These are phyloP conservation scores for Mythimna albipuncta DNA, from an alignment of 2,888 invertebrate species.

Conservation along the genomic window DNA sequence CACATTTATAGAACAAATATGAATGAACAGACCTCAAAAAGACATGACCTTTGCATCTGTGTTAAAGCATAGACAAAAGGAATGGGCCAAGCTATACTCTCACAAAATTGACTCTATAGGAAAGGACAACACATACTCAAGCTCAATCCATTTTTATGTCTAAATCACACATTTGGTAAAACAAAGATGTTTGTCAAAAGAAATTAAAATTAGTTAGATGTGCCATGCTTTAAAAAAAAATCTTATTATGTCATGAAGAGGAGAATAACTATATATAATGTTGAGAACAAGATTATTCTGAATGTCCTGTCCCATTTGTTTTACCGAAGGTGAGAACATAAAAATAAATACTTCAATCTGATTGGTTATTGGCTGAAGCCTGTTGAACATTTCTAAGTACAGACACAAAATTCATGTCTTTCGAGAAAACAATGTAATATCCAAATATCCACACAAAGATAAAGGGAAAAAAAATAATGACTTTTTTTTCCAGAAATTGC, in stretches of 20 bases:
- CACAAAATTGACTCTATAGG: background rate
- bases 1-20: slow-evolving; percentile 53
- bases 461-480: accelerated
- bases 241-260: no score
- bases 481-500: no score
- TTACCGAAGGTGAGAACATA: no score
- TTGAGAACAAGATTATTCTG: no score
- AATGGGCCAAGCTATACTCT: background rate
- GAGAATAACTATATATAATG: no score
- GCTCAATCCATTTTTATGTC: no score
- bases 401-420: slow-evolving; percentile 21
- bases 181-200: no score
- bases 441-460: background rate
- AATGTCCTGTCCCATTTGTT: no score
- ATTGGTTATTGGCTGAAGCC: background rate
- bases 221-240: no score
- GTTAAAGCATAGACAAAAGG: background rate
- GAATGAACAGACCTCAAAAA: background rate
- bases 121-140: background rate
- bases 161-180: no score
- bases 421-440: background rate
- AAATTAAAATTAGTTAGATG: no score
- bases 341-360: no score
- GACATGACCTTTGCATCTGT: slow-evolving; percentile 1
- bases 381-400: background rate